Base-by-base conservation (phyloP, 1,140 invertebrate genomes). In the Drosophila obscura region DNA sequence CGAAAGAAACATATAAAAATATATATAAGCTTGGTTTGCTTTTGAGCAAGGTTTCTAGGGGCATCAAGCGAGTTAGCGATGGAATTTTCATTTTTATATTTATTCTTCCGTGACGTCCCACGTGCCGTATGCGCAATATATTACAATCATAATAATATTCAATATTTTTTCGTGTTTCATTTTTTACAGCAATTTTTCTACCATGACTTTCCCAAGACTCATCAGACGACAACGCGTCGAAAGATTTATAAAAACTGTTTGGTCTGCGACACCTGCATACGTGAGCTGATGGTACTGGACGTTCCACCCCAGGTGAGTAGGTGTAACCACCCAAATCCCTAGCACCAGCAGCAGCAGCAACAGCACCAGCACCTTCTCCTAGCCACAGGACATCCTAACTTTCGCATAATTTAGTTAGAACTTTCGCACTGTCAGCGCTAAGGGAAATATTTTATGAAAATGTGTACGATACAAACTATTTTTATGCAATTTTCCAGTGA, bases 241-340 rank as follows among this genome's bases (percentile, higher is more conserved):
- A 91, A 91, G 75, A 76, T 91, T 46, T 92, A 92, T 73, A 88
- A 90, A 76, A 92, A 82, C 80, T 92, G 91, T 82, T 73, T 92
- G 83, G 91, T 92, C 49, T 92, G 91, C 76, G 91, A 92, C 65
- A 91, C 91, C 55, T 89, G 80, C 83, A 92, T 92, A 65, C 85
- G 91, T 64, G 91, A 92, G 91, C 91, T 92, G 87, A 92, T 92
- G 83, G 91, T 92, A 88, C 77, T 92, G 72, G 91, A 92, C 76
- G 90, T 92, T 83, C 91, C 91, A 51, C 91, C 90, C 78, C 91
- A 92, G 90, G 91, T 92, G 73, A 92, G 85, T 74, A 19, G 48
- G 35, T 59, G 9, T 39, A 35, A 44, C 44, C 31, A 19, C 63
- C 44, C 44, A 28, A 35, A 50, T 11, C 16, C 26, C 24, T 6